Conservation (phyloP, 2,888 invertebrate genomes). For the Phyllotreta cruciferae region DNA sequence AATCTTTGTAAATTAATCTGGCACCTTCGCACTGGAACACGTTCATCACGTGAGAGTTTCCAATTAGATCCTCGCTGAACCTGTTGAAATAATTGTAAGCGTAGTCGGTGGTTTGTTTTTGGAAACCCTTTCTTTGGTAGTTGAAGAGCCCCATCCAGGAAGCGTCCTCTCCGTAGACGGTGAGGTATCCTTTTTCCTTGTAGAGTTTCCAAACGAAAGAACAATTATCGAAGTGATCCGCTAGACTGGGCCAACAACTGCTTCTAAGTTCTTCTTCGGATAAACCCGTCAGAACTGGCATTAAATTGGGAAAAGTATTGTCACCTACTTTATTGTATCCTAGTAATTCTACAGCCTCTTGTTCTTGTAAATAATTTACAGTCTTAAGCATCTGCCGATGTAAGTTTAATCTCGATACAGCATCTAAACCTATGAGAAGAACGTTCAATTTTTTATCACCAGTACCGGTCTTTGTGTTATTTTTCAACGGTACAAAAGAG, state of each 20-base stretch:
- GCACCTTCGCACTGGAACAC: conserved; percentile 75
- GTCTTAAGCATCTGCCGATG: conserved; percentile 84
- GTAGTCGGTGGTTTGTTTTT: conserved; percentile 82
- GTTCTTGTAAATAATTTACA: conserved; percentile 64
- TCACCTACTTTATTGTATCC: conserved; percentile 95
- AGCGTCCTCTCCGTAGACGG: conserved; percentile 85
- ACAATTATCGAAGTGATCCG: conserved; percentile 76
- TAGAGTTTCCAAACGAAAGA: conserved; percentile 86
- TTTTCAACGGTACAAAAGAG: conserved; percentile 66
- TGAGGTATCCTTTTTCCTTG: conserved; percentile 74
- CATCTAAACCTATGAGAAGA: conserved; percentile 83
- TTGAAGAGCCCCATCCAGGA: conserved; percentile 81
- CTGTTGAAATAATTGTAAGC: conserved; percentile 79
- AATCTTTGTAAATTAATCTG: conserved; percentile 71
- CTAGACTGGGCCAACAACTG: conserved; percentile 65
- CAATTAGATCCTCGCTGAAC: conserved; percentile 72
- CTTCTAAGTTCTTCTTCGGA: conserved; percentile 69
- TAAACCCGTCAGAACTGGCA: conserved; percentile 79
- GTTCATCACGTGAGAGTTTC: conserved; percentile 70
- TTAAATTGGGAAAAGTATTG: conserved; percentile 91
- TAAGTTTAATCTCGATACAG: conserved; percentile 85
- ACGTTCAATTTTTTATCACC: conserved; percentile 65
- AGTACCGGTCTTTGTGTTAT: conserved; percentile 5
- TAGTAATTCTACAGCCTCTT: conserved; percentile 77
- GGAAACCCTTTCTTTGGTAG: conserved; percentile 79